Conservation (phyloP, 2,113 vertebrate species). For the Thamnophis sirtalis region DNA sequence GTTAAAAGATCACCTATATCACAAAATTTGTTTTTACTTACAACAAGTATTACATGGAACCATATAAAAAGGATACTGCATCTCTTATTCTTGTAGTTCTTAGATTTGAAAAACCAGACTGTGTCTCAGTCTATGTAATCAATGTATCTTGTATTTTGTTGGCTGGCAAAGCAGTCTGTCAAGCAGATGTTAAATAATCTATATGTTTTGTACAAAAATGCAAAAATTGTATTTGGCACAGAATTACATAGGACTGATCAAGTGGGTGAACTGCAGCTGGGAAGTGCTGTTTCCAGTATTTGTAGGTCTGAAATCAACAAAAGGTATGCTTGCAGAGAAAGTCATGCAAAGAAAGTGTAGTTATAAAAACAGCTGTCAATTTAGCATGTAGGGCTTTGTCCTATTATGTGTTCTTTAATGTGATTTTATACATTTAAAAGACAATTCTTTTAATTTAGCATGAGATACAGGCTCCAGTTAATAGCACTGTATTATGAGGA, state of each 20-base stretch:
- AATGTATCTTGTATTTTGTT: slow-evolving; percentile 67
- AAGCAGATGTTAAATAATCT: slow-evolving; percentile 51
- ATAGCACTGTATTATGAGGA: slow-evolving; percentile 40
- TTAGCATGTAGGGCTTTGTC: slow-evolving; percentile 49
- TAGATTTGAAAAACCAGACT: slow-evolving; percentile 70
- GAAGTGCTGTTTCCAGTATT: slow-evolving; percentile 53
- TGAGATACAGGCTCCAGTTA: slow-evolving; percentile 45
- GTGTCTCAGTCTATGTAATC: slow-evolving; percentile 69
- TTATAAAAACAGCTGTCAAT: slow-evolving; percentile 44
- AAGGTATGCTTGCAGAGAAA: slow-evolving; percentile 47
- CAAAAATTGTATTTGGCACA: slow-evolving; percentile 55
- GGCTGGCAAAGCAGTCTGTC: slow-evolving; percentile 52
- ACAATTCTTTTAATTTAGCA: slow-evolving; percentile 44
- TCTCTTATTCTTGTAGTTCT: slow-evolving; percentile 68
- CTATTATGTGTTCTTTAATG: slow-evolving; percentile 38
- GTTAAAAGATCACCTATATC: not conserved
- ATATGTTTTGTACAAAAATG: slow-evolving; percentile 57
- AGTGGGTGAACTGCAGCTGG: slow-evolving; percentile 39
- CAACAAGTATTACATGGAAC: slow-evolving; percentile 58
- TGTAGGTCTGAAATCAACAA: slow-evolving; percentile 45
- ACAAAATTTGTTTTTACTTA: slow-evolving; percentile 45
- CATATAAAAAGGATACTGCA: slow-evolving; percentile 74
- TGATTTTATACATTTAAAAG: slow-evolving; percentile 37
- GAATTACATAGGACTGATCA: slow-evolving; percentile 43
- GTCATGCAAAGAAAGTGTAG: slow-evolving; percentile 52